Evolutionary conservation across 2,113 vertebrate species (phyloP), one percentile per base, ranked within the genome.

Genomic region (Peromyscus leucopus): DNA sequence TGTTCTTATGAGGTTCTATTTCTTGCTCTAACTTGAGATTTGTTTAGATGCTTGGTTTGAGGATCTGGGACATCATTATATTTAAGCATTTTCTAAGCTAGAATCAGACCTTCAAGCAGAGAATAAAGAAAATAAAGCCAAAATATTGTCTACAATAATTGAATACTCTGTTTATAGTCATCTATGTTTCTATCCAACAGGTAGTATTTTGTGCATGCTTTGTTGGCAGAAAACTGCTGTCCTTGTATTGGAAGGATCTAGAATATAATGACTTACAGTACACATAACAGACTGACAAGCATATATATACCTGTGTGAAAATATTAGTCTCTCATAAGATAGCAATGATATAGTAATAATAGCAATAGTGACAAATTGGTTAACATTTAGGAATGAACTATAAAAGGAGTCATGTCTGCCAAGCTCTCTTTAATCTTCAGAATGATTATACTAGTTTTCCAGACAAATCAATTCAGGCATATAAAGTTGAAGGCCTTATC

Each of bases 321-420:
- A 10, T 79, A 26, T 8, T 59, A 51, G 42, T 48, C 16, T 71
- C 31, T 28, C 33, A 65, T 42, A 72, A 2, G 2, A 6, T n/a
- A 59, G 4, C 3, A 42, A 16, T 19, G 10, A 21, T 78, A 36
- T 21, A 31, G 19, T 42, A 46, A 85, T 91, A 85, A 31, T n/a
- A 83, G 48, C 24, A 93, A 33, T 33, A 55, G 36, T 48, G 19
- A 69, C 21, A 42, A n/a, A 42, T 39, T 1, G 16, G 9, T 1
- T n/a, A 22, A 16, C 22, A 57, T 26, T 79, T 63, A 71, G 80
- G 1, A 5, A 57, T 26, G 16, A 7, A 36, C 33, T 74, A 5
- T 42, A 19, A 1, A 69, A 46, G 21, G 4, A 9, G 46, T 19
- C 1, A 0, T 59, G 75, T 2, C n/a, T 26, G 10, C 5, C 36